Evolutionary conservation across 2,797 vertebrate genomes (phyloP), one percentile per base, ranked within the genome.

Genomic region (Cyclopterus lumpus): DNA sequence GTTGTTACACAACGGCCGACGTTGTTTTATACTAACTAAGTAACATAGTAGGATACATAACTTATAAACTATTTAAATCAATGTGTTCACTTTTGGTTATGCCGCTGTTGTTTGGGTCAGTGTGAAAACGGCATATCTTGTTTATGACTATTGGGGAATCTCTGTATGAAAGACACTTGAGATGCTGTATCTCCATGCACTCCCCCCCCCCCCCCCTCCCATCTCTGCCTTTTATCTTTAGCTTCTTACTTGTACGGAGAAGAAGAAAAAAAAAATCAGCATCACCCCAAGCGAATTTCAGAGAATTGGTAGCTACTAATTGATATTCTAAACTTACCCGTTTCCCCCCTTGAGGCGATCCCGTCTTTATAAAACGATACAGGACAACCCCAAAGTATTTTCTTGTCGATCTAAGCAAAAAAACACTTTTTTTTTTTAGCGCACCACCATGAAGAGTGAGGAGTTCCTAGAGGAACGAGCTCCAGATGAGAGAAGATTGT

Each of bases 241-340:
- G 73, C 57, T 71, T 83, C 55, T 71, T 83, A 69, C 79, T 76
- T 82, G 59, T 67, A 65, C 76, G 42, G 42, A 71, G 44, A 44
- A 36, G 71, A 30, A 72, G 40, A 12, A 36, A 36, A 72, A 32
- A 68, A 75, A 71, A 46, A 63, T 16, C 71, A 54, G 68, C 82
- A 80, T 81, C 61, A 82, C 86, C 79, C 62, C 49, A 4, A 85
- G 88, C 81, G 58, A 82, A 30, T 86, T 87, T 64, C 75, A 6
- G 55, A 87, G 85, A 92, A 91, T 88, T 83, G 77, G 78, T 89
- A 88, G 71, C 86, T 90, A 64, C 90, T 91, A 90, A 95, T 94
- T 94, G 88, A 93, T 93, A 94, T 94, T 95, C 93, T 84, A 86
- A 91, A 93, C 88, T 85, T 81, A 84, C 86, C 76, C 73, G 71